These are phyloP conservation scores for Eupristina koningsbergeri DNA, from an alignment of 1,140 invertebrate species.

Conservation along the genomic window DNA sequence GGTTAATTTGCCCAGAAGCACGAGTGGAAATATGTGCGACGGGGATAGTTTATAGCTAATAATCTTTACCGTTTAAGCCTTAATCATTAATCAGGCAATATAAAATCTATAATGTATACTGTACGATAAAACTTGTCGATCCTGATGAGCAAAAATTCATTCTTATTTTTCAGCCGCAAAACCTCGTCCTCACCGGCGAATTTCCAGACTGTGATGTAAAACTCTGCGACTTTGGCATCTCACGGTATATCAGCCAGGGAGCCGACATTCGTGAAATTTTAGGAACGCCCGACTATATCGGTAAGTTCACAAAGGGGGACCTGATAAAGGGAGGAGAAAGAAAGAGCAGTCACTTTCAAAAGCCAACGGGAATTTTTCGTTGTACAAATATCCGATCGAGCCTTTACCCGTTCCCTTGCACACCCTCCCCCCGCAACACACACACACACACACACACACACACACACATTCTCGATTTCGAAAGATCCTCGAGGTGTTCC, in stretches of 20 bases:
- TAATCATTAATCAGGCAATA: no score
- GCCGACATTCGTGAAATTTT: slow-evolving; percentile 94
- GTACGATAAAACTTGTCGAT: background rate
- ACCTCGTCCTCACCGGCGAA: slow-evolving; percentile 87
- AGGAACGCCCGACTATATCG: slow-evolving; percentile 94
- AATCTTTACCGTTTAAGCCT: background rate
- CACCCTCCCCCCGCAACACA: background rate
- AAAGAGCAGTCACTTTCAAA: background rate
- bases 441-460: no score
- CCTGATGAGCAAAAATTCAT: background rate
- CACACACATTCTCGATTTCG: background rate
- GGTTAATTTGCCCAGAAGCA: no score
- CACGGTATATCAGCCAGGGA: slow-evolving; percentile 88
- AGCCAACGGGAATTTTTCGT: background rate
- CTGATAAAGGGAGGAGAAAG: background rate
- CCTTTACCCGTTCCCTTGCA: background rate
- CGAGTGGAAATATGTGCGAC: background rate
- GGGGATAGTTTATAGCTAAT: background rate
- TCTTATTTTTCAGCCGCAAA: slow-evolving; percentile 83
- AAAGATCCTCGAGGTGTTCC: background rate
- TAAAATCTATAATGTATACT: background rate
- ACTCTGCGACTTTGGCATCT: slow-evolving; percentile 96
- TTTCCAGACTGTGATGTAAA: slow-evolving; percentile 86
- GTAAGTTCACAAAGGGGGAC: slow-evolving; percentile 74
- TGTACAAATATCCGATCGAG: background rate